These are phyloP conservation scores for Ephialtes manifestator DNA, from an alignment of 2,888 invertebrate genomes.

Conservation along the genomic window DNA sequence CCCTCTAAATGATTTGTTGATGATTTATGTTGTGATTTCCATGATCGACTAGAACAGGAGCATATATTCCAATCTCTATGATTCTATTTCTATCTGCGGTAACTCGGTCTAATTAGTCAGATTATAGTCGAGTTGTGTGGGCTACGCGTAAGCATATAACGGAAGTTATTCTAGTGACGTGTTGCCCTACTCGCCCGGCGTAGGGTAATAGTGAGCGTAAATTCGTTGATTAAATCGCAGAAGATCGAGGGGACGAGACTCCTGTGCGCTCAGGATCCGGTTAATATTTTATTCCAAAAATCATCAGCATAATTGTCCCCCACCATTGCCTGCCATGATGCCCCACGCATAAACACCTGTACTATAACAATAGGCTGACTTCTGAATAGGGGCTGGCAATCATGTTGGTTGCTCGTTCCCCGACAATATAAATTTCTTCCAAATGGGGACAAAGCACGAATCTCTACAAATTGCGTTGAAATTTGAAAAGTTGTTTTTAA, in stretches of 20 bases:
- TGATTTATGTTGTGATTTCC: slow-evolving; percentile 8
- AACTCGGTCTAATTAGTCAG: slow-evolving; percentile 65
- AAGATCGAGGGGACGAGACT: slow-evolving; percentile 46
- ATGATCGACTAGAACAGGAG: neutral
- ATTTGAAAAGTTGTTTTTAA: neutral
- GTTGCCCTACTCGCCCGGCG: slow-evolving; percentile 9
- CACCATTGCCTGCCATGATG: slow-evolving; percentile 25
- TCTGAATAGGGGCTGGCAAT: neutral
- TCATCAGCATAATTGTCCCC: slow-evolving; percentile 74
- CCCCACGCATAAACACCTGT: slow-evolving; percentile 42
- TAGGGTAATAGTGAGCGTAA: slow-evolving; percentile 63
- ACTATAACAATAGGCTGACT: slow-evolving; percentile 35
- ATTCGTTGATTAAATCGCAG: slow-evolving; percentile 74
- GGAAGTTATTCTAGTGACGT: slow-evolving; percentile 27
- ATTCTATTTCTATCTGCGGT: neutral
- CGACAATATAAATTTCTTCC: neutral
- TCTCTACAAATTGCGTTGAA: neutral
- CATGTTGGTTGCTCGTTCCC: neutral
- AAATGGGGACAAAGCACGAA: slow-evolving; percentile 14
- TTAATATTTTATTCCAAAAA: slow-evolving; percentile 74
- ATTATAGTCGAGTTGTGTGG: slow-evolving; percentile 55
- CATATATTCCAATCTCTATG: slow-evolving; percentile 5
- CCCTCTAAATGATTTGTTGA: neutral
- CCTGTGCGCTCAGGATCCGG: slow-evolving; percentile 27
- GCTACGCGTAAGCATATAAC: slow-evolving; percentile 42